A percentile compares a stretch with the other conserved stretches of the same genome.
phyloP scores from a whole-genome alignment of 2,113 vertebrate genomes.

The Pseudorasbora parva region DNA sequence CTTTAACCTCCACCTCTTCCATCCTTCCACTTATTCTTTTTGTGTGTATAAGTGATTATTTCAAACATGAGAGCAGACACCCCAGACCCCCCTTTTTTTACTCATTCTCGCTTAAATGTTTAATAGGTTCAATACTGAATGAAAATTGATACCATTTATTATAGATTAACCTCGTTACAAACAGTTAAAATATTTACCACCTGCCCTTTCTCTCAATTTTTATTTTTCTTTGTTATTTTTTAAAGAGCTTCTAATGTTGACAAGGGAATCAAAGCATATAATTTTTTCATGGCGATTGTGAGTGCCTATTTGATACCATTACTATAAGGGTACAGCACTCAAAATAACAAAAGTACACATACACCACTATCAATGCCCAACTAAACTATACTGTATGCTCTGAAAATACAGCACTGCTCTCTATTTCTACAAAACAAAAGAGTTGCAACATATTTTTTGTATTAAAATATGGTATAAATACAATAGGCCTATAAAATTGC shows the following conservation, averaged over 20 bases:
- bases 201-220: background rate
- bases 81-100: background rate
- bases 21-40: background rate
- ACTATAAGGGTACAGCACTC: background rate
- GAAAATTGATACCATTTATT: constrained; percentile 49
- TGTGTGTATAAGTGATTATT: constrained; percentile 26
- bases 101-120: constrained; percentile 23
- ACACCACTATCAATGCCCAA: background rate
- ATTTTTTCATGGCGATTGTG: background rate
- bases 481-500: background rate
- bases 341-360: constrained; percentile 7
- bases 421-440: too few relatives aligned
- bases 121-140: constrained; percentile 39
- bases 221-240: background rate
- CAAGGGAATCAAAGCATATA: background rate
- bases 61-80: constrained; percentile 12
- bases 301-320: background rate
- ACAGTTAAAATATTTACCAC: constrained; percentile 31
- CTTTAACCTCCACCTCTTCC: background rate
- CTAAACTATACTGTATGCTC: background rate
- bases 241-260: background rate
- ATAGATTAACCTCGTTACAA: constrained; percentile 39
- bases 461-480: background rate
- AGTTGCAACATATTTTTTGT: background rate
- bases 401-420: background rate